Percentiles rank a stretch among this genome's conserved stretches.
These are phyloP conservation scores for Musca vetustissima DNA, from an alignment of 1,140 invertebrate genomes.

Conservation along the genomic window DNA sequence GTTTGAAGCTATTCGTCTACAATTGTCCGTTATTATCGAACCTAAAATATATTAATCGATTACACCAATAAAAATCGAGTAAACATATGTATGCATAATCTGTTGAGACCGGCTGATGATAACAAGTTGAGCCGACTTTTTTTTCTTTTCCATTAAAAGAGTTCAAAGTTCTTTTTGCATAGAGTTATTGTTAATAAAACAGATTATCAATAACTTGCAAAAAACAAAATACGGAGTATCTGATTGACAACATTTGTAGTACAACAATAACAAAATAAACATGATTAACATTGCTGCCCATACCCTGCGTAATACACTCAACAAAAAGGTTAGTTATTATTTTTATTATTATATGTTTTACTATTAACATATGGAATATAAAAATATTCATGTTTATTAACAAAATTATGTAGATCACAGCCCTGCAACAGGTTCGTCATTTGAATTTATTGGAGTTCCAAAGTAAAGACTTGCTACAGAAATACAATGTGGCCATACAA, in stretches of 20 bases:
- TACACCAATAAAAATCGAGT: too few species aligned
- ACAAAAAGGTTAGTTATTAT: constrained; percentile 19
- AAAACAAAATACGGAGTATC: background rate
- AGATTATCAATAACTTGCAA: background rate
- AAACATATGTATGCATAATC: too few species aligned
- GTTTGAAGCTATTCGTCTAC: too few species aligned
- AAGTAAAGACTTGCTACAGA: constrained; percentile 89
- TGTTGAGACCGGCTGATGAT: too few species aligned
- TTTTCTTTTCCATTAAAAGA: background rate
- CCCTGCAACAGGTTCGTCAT: constrained; percentile 57
- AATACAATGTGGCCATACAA: constrained; percentile 90
- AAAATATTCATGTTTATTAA: too few species aligned
- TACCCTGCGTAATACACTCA: background rate
- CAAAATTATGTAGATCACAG: constrained; percentile 16
- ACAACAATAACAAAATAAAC: background rate
- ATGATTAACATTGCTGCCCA: constrained; percentile 14
- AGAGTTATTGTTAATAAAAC: background rate
- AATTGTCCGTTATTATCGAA: too few species aligned
- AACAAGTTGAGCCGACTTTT: background rate
- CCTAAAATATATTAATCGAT: too few species aligned
- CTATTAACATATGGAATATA: too few species aligned
- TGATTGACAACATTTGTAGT: background rate
- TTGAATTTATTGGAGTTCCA: constrained; percentile 97
- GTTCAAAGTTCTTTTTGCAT: constrained; percentile 17
- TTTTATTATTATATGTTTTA: too few species aligned